These are phyloP conservation scores for Troides aeacus DNA, from an alignment of 2,888 invertebrate genomes.

Conservation along the genomic window DNA sequence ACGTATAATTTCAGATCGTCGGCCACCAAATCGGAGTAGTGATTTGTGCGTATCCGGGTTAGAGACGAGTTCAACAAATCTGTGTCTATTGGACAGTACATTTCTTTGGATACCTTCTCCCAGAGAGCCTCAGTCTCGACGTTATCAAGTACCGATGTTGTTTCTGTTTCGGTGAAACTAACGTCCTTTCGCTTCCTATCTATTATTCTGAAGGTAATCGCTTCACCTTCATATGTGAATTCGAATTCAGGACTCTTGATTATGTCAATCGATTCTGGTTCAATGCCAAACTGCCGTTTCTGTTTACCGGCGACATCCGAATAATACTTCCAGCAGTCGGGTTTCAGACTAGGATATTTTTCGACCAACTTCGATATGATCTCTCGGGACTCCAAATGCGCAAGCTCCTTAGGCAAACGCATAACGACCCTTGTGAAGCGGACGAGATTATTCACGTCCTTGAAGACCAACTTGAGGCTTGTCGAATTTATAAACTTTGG, in stretches of 20 bases:
- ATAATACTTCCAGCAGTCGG: conserved; percentile 69
- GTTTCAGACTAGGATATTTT: conserved; percentile 60
- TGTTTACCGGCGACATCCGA: conserved; percentile 70
- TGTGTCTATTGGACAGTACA: conserved; percentile 57
- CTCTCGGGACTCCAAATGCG: conserved; percentile 59
- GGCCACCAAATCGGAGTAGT: conserved; percentile 63
- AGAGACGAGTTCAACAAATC: conserved; percentile 55
- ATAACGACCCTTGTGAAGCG: conserved; percentile 67
- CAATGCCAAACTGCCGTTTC: conserved; percentile 71
- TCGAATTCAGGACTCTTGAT: conserved; percentile 62
- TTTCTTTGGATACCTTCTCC: conserved; percentile 51
- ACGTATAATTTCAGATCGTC: conserved; percentile 69
- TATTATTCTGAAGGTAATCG: conserved; percentile 59
- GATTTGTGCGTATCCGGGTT: conserved; percentile 58
- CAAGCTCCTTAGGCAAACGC: conserved; percentile 60
- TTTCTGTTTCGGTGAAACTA: conserved; percentile 48
- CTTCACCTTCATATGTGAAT: conserved; percentile 56
- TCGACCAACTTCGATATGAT: conserved; percentile 53
- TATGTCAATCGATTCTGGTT: conserved; percentile 64
- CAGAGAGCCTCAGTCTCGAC: conserved; percentile 40
- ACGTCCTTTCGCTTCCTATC: conserved; percentile 65
- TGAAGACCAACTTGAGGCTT: conserved; percentile 61
- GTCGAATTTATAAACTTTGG: conserved; percentile 66
- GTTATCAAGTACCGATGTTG: conserved; percentile 35
- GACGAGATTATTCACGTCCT: conserved; percentile 58